Percentiles rank a stretch among this genome's conserved stretches.
phyloP scores from a whole-genome alignment of 1,140 invertebrate genomes.

The Aphidius ervi region DNA sequence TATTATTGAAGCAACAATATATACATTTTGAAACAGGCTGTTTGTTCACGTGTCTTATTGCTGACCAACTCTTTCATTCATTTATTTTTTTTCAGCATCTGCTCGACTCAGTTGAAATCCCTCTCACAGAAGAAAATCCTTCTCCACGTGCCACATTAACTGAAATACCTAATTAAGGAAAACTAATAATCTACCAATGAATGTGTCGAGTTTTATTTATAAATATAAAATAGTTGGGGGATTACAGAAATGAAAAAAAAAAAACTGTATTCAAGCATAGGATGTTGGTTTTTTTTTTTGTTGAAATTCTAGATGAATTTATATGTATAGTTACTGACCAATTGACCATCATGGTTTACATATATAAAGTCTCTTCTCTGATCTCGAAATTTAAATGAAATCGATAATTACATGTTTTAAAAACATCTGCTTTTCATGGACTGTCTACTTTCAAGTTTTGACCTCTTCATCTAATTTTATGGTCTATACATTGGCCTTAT shows the following conservation, averaged over 20 bases:
- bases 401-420: constrained; percentile 37
- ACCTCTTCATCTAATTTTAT: constrained; percentile 27
- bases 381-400: constrained; percentile 11
- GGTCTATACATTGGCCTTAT: constrained; percentile 13
- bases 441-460: constrained; percentile 22
- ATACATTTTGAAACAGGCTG: constrained; percentile 13
- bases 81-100: neutral
- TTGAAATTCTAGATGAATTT: constrained; percentile 20
- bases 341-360: neutral
- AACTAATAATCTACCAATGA: neutral
- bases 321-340: constrained; percentile 10
- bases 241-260: too few relatives aligned
- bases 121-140: constrained; percentile 1
- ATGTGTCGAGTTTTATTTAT: too few relatives aligned
- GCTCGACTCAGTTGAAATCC: constrained; percentile 6
- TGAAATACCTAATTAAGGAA: constrained; percentile 5
- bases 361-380: constrained; percentile 11
- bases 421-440: constrained; percentile 18
- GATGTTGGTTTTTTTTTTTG: neutral
- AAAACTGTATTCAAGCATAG: too few relatives aligned
- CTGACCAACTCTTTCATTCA: too few relatives aligned
- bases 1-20: neutral
- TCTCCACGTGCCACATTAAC: neutral
- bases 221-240: too few relatives aligned
- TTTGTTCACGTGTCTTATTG: constrained; percentile 35